Percentiles rank a stretch among this genome's conserved stretches.
These are phyloP conservation scores for Erynnis tages DNA, from an alignment of 2,888 invertebrate species.

Conservation along the genomic window DNA sequence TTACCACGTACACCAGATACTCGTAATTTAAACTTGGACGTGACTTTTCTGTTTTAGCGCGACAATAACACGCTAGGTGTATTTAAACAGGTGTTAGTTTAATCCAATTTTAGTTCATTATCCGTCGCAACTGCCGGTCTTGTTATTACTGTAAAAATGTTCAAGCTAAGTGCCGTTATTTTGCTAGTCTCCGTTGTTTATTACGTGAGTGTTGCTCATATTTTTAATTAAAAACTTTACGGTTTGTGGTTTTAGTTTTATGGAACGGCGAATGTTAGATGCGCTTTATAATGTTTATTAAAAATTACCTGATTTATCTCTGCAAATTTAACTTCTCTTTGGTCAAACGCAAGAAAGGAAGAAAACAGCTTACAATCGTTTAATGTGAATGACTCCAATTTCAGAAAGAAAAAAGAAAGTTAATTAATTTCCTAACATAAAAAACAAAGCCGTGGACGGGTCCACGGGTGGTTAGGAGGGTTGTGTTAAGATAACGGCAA, in stretches of 20 bases:
- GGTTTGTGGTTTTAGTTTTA: neutral
- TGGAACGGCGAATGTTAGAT: neutral
- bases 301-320: no score
- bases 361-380: no score
- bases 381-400: no score
- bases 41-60: conserved; percentile 45
- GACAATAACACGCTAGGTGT: conserved; percentile 31
- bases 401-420: no score
- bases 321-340: no score
- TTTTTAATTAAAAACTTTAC: conserved; percentile 12
- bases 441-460: no score
- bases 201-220: conserved; percentile 18
- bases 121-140: conserved; percentile 2
- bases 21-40: conserved; percentile 45
- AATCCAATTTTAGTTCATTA: conserved; percentile 25
- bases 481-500: no score
- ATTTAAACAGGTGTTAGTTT: conserved; percentile 35
- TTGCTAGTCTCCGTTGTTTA: conserved; percentile 19
- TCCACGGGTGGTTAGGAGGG: no score
- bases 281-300: neutral
- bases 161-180: conserved; percentile 16
- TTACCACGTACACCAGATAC: conserved; percentile 39
- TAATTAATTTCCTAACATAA: no score
- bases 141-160: conserved; percentile 16
- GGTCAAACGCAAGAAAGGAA: no score